Conservation (phyloP, 2,113 vertebrate species). For the Lynx canadensis region DNA sequence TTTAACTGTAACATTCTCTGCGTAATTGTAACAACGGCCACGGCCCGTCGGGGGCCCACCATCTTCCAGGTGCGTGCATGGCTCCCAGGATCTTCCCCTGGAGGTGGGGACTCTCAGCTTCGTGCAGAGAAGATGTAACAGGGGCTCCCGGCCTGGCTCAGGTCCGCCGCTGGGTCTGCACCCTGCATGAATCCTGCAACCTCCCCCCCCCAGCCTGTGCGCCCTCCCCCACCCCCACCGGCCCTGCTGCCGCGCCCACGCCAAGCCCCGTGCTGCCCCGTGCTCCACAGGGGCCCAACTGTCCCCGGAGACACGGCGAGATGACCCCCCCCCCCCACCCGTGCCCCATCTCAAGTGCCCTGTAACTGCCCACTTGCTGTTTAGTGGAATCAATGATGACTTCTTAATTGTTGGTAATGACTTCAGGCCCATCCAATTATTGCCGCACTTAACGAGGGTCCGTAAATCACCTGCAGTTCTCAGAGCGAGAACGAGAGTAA, state of each 20-base stretch:
- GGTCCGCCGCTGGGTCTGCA: not conserved
- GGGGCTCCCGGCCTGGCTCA: fast-evolving
- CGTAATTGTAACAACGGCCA: fast-evolving
- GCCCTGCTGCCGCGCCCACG: fast-evolving
- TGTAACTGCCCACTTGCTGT: not conserved
- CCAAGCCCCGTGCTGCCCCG: fast-evolving
- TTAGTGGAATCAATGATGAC: not conserved
- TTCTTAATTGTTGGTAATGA: not conserved
- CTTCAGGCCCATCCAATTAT: not conserved
- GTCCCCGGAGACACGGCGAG: not conserved
- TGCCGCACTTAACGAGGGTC: not conserved
- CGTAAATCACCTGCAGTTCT: not conserved
- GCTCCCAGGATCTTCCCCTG: fast-evolving
- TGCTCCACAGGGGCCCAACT: fast-evolving
- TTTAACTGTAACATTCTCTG: too few species aligned
- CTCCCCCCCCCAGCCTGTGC: not conserved
- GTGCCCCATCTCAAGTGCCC: not conserved
- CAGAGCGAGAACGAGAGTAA: fast-evolving
- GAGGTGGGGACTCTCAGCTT: not conserved
- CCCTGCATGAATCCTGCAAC: fast-evolving
- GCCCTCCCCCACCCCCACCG: fast-evolving
- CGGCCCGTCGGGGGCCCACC: fast-evolving
- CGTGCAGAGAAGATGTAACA: fast-evolving
- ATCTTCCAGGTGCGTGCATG: fast-evolving
- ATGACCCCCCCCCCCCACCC: not conserved